A percentile compares a stretch with the other conserved stretches of the same genome.
These are phyloP conservation scores for Monopis laevigella DNA, from an alignment of 2,888 invertebrate species.

Conservation along the genomic window DNA sequence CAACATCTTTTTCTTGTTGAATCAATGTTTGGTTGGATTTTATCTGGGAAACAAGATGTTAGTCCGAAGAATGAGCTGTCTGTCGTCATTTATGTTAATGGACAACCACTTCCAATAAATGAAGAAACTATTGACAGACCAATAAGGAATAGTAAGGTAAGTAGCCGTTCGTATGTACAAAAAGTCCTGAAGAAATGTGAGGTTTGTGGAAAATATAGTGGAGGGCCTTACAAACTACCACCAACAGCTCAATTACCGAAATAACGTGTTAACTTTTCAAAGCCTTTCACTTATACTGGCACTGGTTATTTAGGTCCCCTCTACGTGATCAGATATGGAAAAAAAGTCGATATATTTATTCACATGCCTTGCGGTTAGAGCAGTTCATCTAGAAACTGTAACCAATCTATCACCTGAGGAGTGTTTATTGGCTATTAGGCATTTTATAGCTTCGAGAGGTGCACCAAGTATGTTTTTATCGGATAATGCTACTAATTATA, in stretches of 20 bases:
- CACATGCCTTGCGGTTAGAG: constrained; percentile 22
- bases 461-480: constrained; percentile 16
- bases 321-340: constrained; percentile 9
- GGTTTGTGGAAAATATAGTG: constrained; percentile 15
- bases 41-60: background rate
- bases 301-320: constrained; percentile 20
- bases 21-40: constrained; percentile 10
- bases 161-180: too few relatives aligned
- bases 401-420: constrained; percentile 21
- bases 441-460: constrained; percentile 13
- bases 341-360: constrained; percentile 20
- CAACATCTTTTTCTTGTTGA: background rate
- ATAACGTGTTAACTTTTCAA: constrained; percentile 19
- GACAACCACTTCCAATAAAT: too few relatives aligned
- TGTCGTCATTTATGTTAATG: too few relatives aligned
- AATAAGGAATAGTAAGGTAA: too few relatives aligned
- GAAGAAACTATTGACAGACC: too few relatives aligned
- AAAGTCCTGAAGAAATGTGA: constrained; percentile 13
- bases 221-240: constrained; percentile 16
- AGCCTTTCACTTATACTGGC: constrained; percentile 19
- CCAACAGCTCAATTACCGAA: constrained; percentile 15
- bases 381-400: constrained; percentile 22
- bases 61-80: too few relatives aligned
- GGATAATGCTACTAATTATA: constrained; percentile 21
- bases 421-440: constrained; percentile 18